Base-by-base conservation (phyloP, 2,113 vertebrate genomes). In the Oophaga pumilio region DNA sequence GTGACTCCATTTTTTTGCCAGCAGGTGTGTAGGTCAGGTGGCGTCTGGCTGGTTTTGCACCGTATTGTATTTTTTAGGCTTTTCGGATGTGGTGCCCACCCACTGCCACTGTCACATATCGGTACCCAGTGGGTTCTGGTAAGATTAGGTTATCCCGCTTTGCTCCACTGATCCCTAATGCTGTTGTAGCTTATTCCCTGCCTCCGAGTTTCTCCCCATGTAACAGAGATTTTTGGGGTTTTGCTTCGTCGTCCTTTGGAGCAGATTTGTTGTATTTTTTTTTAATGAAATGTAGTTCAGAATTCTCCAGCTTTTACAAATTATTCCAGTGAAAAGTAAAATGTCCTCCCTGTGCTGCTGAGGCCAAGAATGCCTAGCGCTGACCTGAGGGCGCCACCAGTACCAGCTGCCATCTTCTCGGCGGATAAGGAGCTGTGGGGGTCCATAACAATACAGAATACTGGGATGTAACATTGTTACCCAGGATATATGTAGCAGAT, bases 71-170 rank as follows among this genome's bases (percentile, higher is more conserved):
- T 3, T 56, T 9, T 56, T 9, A 1, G 9, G 8, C 69, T 43
- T 5, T 24, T 13, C 66, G 71, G 62, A n/a, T 66, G 20, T 13
- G 1, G 22, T 8, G 28, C 17, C 28, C 0, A 0, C 6, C 73
- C 43, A 1, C 0, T 78, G 1, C 1, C 60, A 59, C 52, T 57
- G 64, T 10, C 86, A 0, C 52, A 7, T 6, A 0, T 33, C 73
- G 85, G 89, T n/a, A n/a, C n/a, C n/a, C n/a, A n/a, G 90, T 90
- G 89, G 26, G 89, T 82, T 80, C 2, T 59, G 0, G 89, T 95
- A 94, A 95, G 94, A 92, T 94, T 95, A 94, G 94, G 95, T 95
- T 95, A 95, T 93, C 94, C 95, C 93, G 94, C 88, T 95, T 95
- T 93, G 90, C 4, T 4, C 5, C 92, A 92, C 92, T 90, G 91